Percentiles rank a stretch among this genome's conserved stretches.
These are phyloP conservation scores for Doris montereyensis DNA, from an alignment of 2,888 invertebrate species.

Conservation along the genomic window DNA sequence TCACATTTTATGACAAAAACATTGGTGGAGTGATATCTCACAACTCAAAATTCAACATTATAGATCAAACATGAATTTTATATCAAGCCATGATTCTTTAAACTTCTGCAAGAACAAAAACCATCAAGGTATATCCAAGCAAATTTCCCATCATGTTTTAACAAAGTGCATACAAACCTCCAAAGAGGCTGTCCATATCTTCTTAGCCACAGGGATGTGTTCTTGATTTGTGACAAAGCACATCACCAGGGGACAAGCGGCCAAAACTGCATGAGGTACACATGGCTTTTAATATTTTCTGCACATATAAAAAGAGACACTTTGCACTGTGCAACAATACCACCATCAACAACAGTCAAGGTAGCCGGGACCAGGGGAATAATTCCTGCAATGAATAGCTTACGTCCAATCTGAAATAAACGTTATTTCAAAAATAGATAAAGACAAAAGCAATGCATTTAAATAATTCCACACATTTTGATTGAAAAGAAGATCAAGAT, in stretches of 20 bases:
- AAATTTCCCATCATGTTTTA: too few relatives aligned
- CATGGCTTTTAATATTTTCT: constrained; percentile 84
- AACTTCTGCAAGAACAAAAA: too few relatives aligned
- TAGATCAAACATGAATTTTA: too few relatives aligned
- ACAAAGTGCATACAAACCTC: too few relatives aligned
- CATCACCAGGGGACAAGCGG: constrained; percentile 88
- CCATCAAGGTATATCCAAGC: too few relatives aligned
- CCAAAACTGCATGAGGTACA: constrained; percentile 83
- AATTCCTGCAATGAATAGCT: constrained; percentile 91
- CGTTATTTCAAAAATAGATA: constrained; percentile 16
- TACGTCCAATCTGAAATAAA: constrained; percentile 81
- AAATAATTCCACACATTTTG: too few relatives aligned
- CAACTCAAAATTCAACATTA: too few relatives aligned
- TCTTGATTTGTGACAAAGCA: constrained; percentile 87
- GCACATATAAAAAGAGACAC: constrained; percentile 88
- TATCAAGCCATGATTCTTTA: too few relatives aligned
- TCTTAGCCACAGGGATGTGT: constrained; percentile 82
- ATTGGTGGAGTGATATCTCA: too few relatives aligned
- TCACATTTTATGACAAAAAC: too few relatives aligned
- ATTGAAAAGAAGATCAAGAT: too few relatives aligned
- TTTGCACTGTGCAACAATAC: constrained; percentile 83
- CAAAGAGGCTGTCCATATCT: constrained; percentile 82
- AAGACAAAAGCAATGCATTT: too few relatives aligned
- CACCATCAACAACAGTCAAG: constrained; percentile 83
- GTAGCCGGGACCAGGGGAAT: constrained; percentile 90